Conservation (phyloP, 2,888 invertebrate genomes). For the Pseudoips prasinana region DNA sequence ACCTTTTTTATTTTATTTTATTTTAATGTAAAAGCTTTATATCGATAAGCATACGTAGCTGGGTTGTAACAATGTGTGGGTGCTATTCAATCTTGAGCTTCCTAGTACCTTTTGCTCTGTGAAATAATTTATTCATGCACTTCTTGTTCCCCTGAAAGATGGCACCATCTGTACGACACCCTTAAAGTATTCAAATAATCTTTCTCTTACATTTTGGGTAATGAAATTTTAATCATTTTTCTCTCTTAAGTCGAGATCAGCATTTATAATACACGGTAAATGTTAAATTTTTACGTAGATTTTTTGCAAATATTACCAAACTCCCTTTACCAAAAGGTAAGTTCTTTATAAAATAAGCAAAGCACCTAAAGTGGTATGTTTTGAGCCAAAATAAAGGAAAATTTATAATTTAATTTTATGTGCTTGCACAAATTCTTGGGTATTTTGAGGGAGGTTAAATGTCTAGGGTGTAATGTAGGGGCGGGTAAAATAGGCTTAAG, state of each 20-base stretch:
- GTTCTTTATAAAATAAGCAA: slow-evolving; percentile 1
- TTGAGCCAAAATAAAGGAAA: slow-evolving; percentile 1
- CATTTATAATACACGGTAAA: slow-evolving; percentile 39
- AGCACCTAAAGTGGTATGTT: neutral
- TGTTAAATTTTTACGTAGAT: slow-evolving; percentile 37
- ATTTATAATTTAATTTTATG: slow-evolving; percentile 7
- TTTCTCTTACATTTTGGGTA: slow-evolving; percentile 56
- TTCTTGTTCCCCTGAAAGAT: slow-evolving; percentile 20
- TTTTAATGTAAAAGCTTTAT: too few species aligned
- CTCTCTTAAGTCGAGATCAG: slow-evolving; percentile 47
- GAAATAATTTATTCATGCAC: neutral
- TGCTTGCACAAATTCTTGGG: too few species aligned
- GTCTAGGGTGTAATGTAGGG: too few species aligned
- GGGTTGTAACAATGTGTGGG: too few species aligned
- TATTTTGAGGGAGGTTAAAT: too few species aligned
- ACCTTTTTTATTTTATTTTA: too few species aligned
- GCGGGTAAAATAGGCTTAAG: too few species aligned
- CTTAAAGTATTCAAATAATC: neutral
- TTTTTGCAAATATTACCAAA: neutral
- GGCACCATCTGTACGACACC: slow-evolving; percentile 46
- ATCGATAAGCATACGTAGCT: too few species aligned
- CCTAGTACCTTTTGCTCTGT: neutral
- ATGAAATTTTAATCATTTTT: slow-evolving; percentile 69
- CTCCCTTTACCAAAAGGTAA: slow-evolving; percentile 2
- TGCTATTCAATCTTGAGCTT: too few species aligned